Conservation (phyloP, 37 sponge, comb jelly and placozoan genomes). For the Theonella swinhoei region DNA sequence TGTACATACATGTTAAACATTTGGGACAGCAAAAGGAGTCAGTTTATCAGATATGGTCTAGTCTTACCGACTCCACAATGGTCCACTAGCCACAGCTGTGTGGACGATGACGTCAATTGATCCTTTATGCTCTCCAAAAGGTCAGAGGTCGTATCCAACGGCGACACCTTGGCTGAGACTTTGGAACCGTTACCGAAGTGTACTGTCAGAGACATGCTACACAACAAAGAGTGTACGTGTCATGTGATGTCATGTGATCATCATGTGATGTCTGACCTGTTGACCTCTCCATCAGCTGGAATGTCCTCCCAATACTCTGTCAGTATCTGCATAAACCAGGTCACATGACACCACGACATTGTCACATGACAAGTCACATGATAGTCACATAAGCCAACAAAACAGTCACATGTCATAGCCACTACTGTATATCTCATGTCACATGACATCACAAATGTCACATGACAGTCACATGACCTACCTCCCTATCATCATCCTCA, state of each 20-base stretch:
- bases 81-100: slow-evolving; percentile 61
- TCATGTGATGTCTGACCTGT: too few relatives aligned
- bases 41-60: background rate
- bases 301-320: too few relatives aligned
- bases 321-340: too few relatives aligned
- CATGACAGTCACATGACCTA: background rate
- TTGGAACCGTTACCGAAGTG: slow-evolving; percentile 47
- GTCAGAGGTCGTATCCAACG: slow-evolving; percentile 33
- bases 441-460: background rate
- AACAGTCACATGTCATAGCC: background rate
- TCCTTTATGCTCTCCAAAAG: slow-evolving; percentile 54
- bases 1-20: background rate
- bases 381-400: background rate
- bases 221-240: background rate
- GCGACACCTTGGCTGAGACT: slow-evolving; percentile 19
- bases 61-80: slow-evolving; percentile 50
- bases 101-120: slow-evolving; percentile 54
- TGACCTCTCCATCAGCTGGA: too few relatives aligned
- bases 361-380: background rate
- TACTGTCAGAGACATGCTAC: slow-evolving; percentile 23
- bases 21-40: too few relatives aligned
- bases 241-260: background rate
- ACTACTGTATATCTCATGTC: background rate
- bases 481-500: slow-evolving; percentile 28
- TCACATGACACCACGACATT: background rate